Percentiles rank a stretch among this genome's conserved stretches.
Evolutionary conservation across 1,140 invertebrate genomes (phyloP).

Genomic region (Rhynchophorus ferrugineus): DNA sequence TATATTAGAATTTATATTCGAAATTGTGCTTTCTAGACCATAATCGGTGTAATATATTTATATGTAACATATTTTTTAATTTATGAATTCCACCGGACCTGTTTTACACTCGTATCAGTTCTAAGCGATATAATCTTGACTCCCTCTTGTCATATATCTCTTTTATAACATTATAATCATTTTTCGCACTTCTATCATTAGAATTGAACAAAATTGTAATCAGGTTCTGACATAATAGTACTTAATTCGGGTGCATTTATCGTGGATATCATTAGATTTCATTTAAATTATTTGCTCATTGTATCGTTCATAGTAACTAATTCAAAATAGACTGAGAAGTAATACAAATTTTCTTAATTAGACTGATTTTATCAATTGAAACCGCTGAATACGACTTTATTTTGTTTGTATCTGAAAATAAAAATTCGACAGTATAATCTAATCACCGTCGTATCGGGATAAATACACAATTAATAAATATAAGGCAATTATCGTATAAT

Average conservation of each 20-base stretch:
- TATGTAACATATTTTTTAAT: constrained; percentile 1
- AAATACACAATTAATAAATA: too few relatives aligned
- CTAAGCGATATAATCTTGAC: constrained; percentile 18
- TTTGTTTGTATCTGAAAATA: too few relatives aligned
- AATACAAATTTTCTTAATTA: background rate
- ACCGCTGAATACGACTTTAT: too few relatives aligned
- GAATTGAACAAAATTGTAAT: background rate
- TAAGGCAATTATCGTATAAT: too few relatives aligned
- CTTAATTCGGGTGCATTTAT: background rate
- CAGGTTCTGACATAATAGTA: background rate
- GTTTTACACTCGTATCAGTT: constrained; percentile 16
- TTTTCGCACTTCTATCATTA: background rate
- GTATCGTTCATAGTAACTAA: background rate
- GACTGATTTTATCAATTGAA: background rate
- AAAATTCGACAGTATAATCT: too few relatives aligned
- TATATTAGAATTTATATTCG: constrained; percentile 4
- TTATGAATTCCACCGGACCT: background rate
- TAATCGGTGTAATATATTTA: background rate
- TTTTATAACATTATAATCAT: background rate
- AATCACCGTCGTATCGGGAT: too few relatives aligned
- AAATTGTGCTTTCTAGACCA: background rate
- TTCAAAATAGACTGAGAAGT: background rate
- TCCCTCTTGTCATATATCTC: background rate
- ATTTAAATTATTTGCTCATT: background rate
- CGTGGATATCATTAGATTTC: background rate